A percentile compares a stretch with the other conserved stretches of the same genome.
phyloP scores from a whole-genome alignment of 2,888 invertebrate species.

The Hylaea fasciaria region DNA sequence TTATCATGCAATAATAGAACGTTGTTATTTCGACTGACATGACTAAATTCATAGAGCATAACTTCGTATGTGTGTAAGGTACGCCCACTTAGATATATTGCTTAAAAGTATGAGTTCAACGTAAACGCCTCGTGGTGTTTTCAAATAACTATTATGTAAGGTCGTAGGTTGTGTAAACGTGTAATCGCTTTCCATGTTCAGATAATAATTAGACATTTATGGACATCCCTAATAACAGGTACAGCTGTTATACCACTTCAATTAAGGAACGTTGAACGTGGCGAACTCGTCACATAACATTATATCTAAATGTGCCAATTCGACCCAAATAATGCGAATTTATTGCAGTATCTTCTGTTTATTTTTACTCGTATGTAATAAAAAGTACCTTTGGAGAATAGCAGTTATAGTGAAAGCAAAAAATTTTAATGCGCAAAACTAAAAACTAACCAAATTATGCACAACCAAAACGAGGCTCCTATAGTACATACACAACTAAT shows the following conservation, averaged over 20 bases:
- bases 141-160: constrained; percentile 28
- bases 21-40: constrained; percentile 26
- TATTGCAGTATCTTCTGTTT: too few species aligned
- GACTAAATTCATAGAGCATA: constrained; percentile 26
- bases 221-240: background rate
- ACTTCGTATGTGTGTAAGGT: constrained; percentile 28
- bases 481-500: too few species aligned
- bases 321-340: too few species aligned
- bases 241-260: background rate
- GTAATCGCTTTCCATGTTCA: constrained; percentile 18
- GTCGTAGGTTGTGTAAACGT: constrained; percentile 25
- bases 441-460: too few species aligned
- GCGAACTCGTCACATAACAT: too few species aligned
- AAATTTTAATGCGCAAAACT: too few species aligned
- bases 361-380: too few species aligned
- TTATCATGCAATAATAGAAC: constrained; percentile 39
- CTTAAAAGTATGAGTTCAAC: constrained; percentile 18
- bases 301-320: too few species aligned
- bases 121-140: constrained; percentile 15
- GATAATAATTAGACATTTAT: constrained; percentile 10
- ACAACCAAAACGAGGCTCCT: too few species aligned
- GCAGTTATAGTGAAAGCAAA: too few species aligned
- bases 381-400: too few species aligned
- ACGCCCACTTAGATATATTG: constrained; percentile 7
- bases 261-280: background rate